Percentiles rank a stretch among this genome's conserved stretches.
phyloP scores from a whole-genome alignment of 2,113 vertebrate species.

The Ariopsis seemanni region DNA sequence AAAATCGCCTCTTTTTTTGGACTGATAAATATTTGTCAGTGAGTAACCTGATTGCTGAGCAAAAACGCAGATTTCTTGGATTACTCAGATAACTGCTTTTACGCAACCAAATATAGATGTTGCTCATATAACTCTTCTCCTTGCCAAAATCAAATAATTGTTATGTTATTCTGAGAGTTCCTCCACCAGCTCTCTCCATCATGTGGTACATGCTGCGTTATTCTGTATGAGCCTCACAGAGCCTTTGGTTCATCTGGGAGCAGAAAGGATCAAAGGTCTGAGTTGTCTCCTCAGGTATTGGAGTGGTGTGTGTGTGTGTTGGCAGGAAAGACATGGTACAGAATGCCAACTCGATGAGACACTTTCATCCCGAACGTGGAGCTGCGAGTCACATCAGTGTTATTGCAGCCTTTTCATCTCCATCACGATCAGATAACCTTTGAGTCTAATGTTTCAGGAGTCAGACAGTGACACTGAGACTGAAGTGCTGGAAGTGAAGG shows the following conservation, averaged over 20 bases:
- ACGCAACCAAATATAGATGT: background rate
- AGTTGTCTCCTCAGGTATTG: slow-evolving; percentile 25
- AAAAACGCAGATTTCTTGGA: background rate
- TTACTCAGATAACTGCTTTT: background rate
- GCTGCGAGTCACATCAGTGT: slow-evolving; percentile 13
- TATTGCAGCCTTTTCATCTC: slow-evolving; percentile 16
- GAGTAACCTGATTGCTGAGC: background rate
- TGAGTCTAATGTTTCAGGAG: slow-evolving; percentile 9
- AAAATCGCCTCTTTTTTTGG: background rate
- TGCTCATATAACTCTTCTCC: background rate
- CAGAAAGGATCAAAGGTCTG: slow-evolving; percentile 32
- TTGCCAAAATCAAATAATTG: background rate
- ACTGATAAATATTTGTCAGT: background rate
- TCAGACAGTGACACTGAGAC: background rate
- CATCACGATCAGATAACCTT: slow-evolving; percentile 17
- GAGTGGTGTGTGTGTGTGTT: slow-evolving; percentile 21
- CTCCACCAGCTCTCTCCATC: background rate
- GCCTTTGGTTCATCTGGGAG: slow-evolving; percentile 21
- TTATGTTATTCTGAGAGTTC: background rate
- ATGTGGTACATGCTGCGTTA: background rate
- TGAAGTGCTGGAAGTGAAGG: background rate
- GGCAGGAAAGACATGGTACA: background rate
- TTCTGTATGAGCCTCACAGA: background rate
- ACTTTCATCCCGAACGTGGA: slow-evolving; percentile 24
- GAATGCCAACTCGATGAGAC: slow-evolving; percentile 26